Evolutionary conservation across 2,797 vertebrate species (phyloP), one percentile per base, ranked within the genome.

Genomic region (Scolopax rusticola): DNA sequence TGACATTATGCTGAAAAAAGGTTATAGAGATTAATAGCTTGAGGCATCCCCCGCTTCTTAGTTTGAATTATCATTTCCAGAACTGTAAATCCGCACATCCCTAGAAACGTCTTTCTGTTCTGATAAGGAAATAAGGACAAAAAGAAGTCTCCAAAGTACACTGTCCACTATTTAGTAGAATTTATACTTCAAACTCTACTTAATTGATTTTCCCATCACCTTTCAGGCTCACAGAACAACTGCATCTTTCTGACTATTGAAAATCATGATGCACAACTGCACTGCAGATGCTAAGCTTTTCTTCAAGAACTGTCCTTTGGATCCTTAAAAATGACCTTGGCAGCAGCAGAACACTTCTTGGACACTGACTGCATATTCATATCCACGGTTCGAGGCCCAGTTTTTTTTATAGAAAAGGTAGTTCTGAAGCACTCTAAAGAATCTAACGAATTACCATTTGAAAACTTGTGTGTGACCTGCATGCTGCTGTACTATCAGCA

Each of bases 381-480:
- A 56, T 9, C 19, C 7, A 1, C 0, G 0, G n/a, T 79, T 30
- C 7, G 21, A 40, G 51, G 38, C 4, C 11, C 11, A 64, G 10
- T 27, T 8, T 56, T n/a, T n/a, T 56, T n/a, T 56, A 23, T 24
- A 47, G 30, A 56, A 59, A 61, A 81, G 2, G 10, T 54, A 78
- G 14, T 15, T 74, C 43, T 75, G 56, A 89, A 94, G 38, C n/a
- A 92, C 25, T 87, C 6, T 48, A 36, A 83, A 67, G 15, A 77
- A 60, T 23, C 6, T 48, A 36, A 83, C 67, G 12, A 77, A 60
- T 23, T 48, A 43, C 9, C 51, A 12, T 28, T 65, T 75, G 32
- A 70, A 84, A 90, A 80, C 6, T 54, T 79, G 25, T 2, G 2
- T 23, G 19, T 12, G 45, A 86, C 28, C 38, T 45, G 33, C 15